Evolutionary conservation across 2,888 invertebrate genomes (phyloP).

Genomic region (Leptothorax acervorum): DNA sequence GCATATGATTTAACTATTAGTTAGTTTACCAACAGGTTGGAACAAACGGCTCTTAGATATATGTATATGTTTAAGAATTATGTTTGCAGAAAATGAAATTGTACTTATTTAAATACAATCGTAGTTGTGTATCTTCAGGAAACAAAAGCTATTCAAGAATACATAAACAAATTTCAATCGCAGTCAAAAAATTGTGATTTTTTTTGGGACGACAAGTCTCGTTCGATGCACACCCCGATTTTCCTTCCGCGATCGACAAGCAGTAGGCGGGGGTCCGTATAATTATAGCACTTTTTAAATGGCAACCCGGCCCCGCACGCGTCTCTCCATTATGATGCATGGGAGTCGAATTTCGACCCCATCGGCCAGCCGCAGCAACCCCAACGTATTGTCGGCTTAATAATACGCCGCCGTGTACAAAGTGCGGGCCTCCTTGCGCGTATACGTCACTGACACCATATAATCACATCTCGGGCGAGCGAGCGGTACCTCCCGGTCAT

Average conservation of each 20-base stretch:
- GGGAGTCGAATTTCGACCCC: constrained; percentile 85
- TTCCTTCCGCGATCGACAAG: constrained; percentile 34
- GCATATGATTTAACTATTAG: too few relatives aligned
- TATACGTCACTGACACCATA: constrained; percentile 82
- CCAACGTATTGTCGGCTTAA: constrained; percentile 82
- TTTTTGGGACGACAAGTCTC: constrained; percentile 21
- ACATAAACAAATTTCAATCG: not conserved
- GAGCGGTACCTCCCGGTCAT: constrained; percentile 73
- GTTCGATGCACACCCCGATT: constrained; percentile 21
- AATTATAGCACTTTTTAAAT: constrained; percentile 83
- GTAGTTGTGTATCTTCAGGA: not conserved
- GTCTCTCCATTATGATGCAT: constrained; percentile 83
- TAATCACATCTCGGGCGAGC: constrained; percentile 80
- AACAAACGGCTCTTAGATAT: too few relatives aligned
- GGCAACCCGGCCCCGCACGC: constrained; percentile 80
- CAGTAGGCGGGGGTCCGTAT: constrained; percentile 72
- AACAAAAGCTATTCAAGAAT: not conserved
- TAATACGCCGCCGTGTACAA: constrained; percentile 82
- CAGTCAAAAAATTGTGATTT: constrained; percentile 23
- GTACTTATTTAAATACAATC: not conserved
- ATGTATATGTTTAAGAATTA: not conserved
- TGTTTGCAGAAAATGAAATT: not conserved
- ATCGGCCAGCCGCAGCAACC: constrained; percentile 81
- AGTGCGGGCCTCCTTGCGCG: constrained; percentile 78
- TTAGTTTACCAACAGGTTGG: too few relatives aligned